phyloP scores from a whole-genome alignment of 2,888 invertebrate species.

The Sisyra nigra region DNA sequence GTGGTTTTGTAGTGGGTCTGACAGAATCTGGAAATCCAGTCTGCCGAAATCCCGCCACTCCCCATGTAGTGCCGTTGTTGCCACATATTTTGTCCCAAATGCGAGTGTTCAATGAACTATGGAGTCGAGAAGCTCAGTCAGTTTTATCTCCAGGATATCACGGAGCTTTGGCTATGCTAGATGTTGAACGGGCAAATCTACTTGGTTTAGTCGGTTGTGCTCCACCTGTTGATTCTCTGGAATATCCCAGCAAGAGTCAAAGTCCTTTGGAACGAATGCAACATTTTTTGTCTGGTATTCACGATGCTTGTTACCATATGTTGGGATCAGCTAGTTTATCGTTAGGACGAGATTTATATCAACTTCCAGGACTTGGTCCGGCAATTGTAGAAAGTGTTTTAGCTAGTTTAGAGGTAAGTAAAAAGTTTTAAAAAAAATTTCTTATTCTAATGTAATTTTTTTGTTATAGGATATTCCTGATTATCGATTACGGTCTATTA shows the following conservation, averaged over 20 bases:
- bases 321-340: slow-evolving; percentile 62
- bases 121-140: slow-evolving; percentile 46
- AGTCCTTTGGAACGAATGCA: slow-evolving; percentile 69
- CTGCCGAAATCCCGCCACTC: slow-evolving; percentile 74
- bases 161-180: slow-evolving; percentile 52
- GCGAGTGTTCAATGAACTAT: slow-evolving; percentile 65
- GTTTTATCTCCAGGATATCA: slow-evolving; percentile 49
- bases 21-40: slow-evolving; percentile 62
- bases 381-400: slow-evolving; percentile 59
- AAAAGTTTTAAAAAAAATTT: not conserved
- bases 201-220: slow-evolving; percentile 40
- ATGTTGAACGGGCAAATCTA: slow-evolving; percentile 60
- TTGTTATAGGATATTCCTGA: slow-evolving; percentile 56
- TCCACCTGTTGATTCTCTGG: slow-evolving; percentile 12
- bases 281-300: slow-evolving; percentile 57
- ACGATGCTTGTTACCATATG: slow-evolving; percentile 69
- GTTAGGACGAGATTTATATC: slow-evolving; percentile 76
- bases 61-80: slow-evolving; percentile 64
- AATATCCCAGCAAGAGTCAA: slow-evolving; percentile 27
- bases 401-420: slow-evolving; percentile 40
- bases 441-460: slow-evolving; percentile 15
- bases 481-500: slow-evolving; percentile 66
- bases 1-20: slow-evolving; percentile 66
- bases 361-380: slow-evolving; percentile 54
- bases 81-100: slow-evolving; percentile 65